Conservation (phyloP, 2,797 vertebrate genomes). For the Delichon dasypus region DNA sequence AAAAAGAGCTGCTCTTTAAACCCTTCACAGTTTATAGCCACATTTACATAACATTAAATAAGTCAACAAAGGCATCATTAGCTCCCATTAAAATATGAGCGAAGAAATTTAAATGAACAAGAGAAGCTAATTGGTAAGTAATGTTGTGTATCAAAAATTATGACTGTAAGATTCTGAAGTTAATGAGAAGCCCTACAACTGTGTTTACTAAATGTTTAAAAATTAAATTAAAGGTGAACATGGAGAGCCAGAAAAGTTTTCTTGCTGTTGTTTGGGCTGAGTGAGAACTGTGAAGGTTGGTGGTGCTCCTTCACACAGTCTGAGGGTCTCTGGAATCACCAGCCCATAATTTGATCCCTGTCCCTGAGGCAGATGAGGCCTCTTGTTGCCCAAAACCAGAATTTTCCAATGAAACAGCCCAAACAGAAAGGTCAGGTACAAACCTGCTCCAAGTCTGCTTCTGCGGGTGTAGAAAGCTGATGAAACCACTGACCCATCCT, state of each 20-base stretch:
- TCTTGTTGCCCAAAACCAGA: neutral
- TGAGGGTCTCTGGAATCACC: neutral
- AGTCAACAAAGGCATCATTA: constrained; percentile 96
- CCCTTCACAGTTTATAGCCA: constrained; percentile 82
- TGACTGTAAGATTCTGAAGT: constrained; percentile 90
- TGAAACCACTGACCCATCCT: neutral
- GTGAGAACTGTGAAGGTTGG: neutral
- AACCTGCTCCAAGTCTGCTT: neutral
- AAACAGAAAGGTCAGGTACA: neutral
- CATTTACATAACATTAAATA: constrained; percentile 87
- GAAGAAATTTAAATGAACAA: constrained; percentile 92
- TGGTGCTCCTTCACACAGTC: neutral
- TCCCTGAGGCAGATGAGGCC: neutral
- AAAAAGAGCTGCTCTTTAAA: constrained; percentile 77
- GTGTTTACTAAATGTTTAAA: constrained; percentile 91
- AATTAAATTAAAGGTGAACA: constrained; percentile 80
- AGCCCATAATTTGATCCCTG: neutral
- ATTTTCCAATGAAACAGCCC: neutral
- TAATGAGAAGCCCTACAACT: constrained; percentile 93
- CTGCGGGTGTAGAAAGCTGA: neutral
- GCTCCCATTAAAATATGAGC: constrained; percentile 97
- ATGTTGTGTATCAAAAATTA: constrained; percentile 98
- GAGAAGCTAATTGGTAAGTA: constrained; percentile 99
- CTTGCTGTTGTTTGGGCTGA: neutral
- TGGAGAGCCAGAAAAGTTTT: constrained; percentile 66